Evolutionary conservation across 2,888 invertebrate species (phyloP).

Genomic region (Alsophila aescularia): DNA sequence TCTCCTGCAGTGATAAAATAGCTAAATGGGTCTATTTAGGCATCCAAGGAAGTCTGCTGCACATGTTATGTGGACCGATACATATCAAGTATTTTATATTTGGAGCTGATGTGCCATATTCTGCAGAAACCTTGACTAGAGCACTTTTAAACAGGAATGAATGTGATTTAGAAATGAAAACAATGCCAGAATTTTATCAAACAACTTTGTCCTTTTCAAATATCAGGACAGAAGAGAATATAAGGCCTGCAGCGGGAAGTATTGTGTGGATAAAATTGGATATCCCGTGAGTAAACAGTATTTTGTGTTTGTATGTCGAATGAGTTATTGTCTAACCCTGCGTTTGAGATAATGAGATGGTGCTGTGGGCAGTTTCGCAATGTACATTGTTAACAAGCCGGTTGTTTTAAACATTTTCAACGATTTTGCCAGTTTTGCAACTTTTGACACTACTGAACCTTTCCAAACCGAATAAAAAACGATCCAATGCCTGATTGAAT

Average conservation of each 20-base stretch:
- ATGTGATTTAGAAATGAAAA: slow-evolving; percentile 26
- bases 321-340: too few species aligned
- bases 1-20: slow-evolving; percentile 98
- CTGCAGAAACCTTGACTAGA: slow-evolving; percentile 82
- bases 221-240: slow-evolving; percentile 46
- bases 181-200: slow-evolving; percentile 57
- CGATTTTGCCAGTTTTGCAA: too few species aligned
- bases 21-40: slow-evolving; percentile 95
- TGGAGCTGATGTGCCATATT: slow-evolving; percentile 87
- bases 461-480: too few species aligned
- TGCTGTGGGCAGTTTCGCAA: too few species aligned
- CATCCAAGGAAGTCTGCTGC: slow-evolving; percentile 92
- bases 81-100: slow-evolving; percentile 89
- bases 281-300: slow-evolving; percentile 52
- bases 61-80: slow-evolving; percentile 86
- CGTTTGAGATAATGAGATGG: too few species aligned
- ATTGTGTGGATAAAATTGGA: slow-evolving; percentile 65
- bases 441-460: too few species aligned
- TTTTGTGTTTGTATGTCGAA: too few species aligned
- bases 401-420: too few species aligned
- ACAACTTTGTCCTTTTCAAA: slow-evolving; percentile 52
- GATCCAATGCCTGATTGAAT: too few species aligned
- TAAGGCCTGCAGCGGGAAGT: slow-evolving; percentile 63
- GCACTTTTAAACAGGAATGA: slow-evolving; percentile 73
- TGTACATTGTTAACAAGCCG: too few species aligned